These are phyloP conservation scores for Heliconius eleuchia DNA, from an alignment of 1,140 invertebrate genomes.

Conservation along the genomic window DNA sequence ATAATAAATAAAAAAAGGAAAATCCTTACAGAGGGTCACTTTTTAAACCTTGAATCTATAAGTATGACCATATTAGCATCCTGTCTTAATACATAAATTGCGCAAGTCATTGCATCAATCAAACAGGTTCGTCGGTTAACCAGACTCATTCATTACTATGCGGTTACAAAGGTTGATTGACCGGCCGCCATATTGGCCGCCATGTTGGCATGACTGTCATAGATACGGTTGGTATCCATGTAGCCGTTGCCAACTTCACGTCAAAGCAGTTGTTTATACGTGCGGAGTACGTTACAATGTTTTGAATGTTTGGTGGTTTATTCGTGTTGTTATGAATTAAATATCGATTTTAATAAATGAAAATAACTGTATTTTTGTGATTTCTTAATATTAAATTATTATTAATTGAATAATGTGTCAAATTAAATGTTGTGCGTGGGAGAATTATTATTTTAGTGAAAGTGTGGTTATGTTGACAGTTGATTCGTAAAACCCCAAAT, in stretches of 20 bases:
- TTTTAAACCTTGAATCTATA: constrained; percentile 34
- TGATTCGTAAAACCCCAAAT: constrained; percentile 32
- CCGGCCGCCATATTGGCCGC: constrained; percentile 46
- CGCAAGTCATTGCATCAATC: constrained; percentile 44
- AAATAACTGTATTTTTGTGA: constrained; percentile 41
- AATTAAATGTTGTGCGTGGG: constrained; percentile 33
- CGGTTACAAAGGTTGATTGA: constrained; percentile 62
- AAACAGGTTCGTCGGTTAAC: constrained; percentile 53
- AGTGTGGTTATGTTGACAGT: constrained; percentile 68
- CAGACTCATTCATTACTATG: constrained; percentile 49
- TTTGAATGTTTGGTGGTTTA: constrained; percentile 55
- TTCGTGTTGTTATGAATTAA: constrained; percentile 41
- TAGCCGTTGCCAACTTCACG: constrained; percentile 57
- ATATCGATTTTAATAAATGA: constrained; percentile 53
- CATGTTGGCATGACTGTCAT: constrained; percentile 48
- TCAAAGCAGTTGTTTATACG: constrained; percentile 57
- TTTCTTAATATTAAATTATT: constrained; percentile 29
- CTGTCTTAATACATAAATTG: constrained; percentile 44
- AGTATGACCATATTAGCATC: constrained; percentile 31
- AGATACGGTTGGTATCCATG: constrained; percentile 53
- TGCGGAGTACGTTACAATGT: constrained; percentile 62
- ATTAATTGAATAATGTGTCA: constrained; percentile 37
- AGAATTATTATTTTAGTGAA: constrained; percentile 48
- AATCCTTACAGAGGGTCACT: constrained; percentile 29
- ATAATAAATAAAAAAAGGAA: constrained; percentile 9